These are phyloP conservation scores for Pantherophis vulpinus DNA, from an alignment of 2,797 vertebrate genomes.

Conservation along the genomic window DNA sequence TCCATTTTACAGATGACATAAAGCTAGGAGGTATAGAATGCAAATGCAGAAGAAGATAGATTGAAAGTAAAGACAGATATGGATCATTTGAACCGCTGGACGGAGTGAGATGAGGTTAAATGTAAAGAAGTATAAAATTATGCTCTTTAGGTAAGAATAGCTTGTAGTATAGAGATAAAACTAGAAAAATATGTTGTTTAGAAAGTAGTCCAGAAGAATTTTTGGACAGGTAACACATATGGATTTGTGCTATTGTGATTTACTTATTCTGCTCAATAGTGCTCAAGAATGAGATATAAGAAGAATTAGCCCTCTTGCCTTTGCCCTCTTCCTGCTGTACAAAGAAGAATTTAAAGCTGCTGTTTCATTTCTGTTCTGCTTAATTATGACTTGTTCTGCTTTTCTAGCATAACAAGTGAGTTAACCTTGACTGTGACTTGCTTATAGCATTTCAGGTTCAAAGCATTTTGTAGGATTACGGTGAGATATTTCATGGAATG, in stretches of 20 bases:
- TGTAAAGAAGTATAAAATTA: constrained; percentile 43
- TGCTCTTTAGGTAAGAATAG: constrained; percentile 51
- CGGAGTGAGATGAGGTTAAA: constrained; percentile 54
- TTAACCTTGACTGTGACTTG: neutral
- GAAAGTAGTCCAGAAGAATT: neutral
- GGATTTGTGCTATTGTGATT: constrained; percentile 7
- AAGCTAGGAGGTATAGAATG: constrained; percentile 51
- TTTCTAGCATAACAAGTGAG: neutral
- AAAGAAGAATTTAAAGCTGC: neutral
- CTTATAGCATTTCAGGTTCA: neutral
- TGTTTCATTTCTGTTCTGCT: neutral
- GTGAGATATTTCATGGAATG: neutral
- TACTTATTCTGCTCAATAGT: neutral
- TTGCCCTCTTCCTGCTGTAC: neutral
- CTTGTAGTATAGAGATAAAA: constrained; percentile 23
- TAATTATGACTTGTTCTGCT: neutral
- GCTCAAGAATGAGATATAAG: neutral
- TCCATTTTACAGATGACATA: constrained; percentile 55
- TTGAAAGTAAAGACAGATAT: constrained; percentile 53
- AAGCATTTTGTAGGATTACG: neutral
- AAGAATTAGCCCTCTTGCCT: neutral
- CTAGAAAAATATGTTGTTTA: neutral
- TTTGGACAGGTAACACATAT: neutral
- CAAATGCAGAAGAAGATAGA: constrained; percentile 52
- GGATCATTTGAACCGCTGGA: constrained; percentile 53